Percentiles rank a stretch among this genome's conserved stretches.
phyloP scores from a whole-genome alignment of 2,888 invertebrate species.

The Lasioglossum marginatum region DNA sequence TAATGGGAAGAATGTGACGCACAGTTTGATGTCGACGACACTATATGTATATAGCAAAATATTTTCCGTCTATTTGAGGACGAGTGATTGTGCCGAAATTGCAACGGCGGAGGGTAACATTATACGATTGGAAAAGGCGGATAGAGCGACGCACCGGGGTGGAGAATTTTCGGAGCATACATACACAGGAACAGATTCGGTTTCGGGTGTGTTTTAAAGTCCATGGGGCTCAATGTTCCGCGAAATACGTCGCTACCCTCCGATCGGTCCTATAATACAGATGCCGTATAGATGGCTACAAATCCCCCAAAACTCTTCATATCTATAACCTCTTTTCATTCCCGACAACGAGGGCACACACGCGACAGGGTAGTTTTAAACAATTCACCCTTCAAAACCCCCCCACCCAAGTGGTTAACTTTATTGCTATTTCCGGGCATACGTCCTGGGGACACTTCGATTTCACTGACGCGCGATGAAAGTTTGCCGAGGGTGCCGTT shows the following conservation, averaged over 20 bases:
- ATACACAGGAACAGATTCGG: conserved; percentile 53
- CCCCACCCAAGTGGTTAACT: conserved; percentile 40
- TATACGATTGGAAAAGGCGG: conserved; percentile 23
- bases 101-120: conserved; percentile 22
- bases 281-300: conserved; percentile 77
- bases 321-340: conserved; percentile 75
- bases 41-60: background rate
- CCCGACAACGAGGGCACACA: conserved; percentile 51
- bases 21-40: background rate
- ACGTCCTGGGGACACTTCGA: conserved; percentile 37
- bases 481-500: conserved; percentile 3
- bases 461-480: conserved; percentile 32
- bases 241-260: conserved; percentile 77
- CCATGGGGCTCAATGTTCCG: conserved; percentile 81
- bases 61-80: conserved; percentile 15
- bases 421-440: conserved; percentile 50
- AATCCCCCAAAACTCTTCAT: conserved; percentile 79
- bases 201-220: conserved; percentile 78
- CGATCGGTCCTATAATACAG: conserved; percentile 72
- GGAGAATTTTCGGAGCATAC: conserved; percentile 39
- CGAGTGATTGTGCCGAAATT: conserved; percentile 21
- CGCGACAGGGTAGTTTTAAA: conserved; percentile 71
- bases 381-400: conserved; percentile 65
- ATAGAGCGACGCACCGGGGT: background rate
- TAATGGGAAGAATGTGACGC: background rate